Percentiles rank a stretch among this genome's conserved stretches.
Conservation (phyloP, 2,888 invertebrate species). For the Octonoba sinensis region DNA sequence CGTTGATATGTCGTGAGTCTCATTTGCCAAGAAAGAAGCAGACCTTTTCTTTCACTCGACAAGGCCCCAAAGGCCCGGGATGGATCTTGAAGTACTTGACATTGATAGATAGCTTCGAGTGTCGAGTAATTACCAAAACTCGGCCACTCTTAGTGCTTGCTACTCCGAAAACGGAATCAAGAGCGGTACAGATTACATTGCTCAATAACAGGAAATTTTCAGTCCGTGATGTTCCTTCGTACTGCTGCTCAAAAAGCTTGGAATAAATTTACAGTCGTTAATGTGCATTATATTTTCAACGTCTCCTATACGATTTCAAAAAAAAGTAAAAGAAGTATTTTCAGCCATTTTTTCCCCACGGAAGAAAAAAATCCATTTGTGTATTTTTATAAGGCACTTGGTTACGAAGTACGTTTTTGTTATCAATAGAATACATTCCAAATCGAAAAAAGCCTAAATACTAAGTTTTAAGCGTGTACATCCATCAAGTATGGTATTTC, state of each 20-base stretch:
- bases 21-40: constrained; percentile 41
- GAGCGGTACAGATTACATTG: constrained; percentile 38
- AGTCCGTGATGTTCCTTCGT: constrained; percentile 10
- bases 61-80: constrained; percentile 32
- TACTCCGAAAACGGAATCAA: constrained; percentile 33
- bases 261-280: constrained; percentile 34
- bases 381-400: too few species aligned
- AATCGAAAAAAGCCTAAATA: too few species aligned
- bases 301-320: too few species aligned
- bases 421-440: too few species aligned
- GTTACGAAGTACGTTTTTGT: too few species aligned
- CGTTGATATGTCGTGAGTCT: constrained; percentile 45
- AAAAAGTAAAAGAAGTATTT: too few species aligned
- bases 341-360: too few species aligned
- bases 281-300: constrained; percentile 1
- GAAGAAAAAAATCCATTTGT: too few species aligned
- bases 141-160: constrained; percentile 40
- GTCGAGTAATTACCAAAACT: constrained; percentile 61
- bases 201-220: constrained; percentile 37
- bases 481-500: too few species aligned
- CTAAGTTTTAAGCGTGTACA: too few species aligned
- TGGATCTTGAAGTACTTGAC: constrained; percentile 53
- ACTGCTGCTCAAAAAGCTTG: background rate
- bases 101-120: constrained; percentile 57
- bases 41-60: constrained; percentile 51